Conservation (phyloP, 2,113 vertebrate species). For the Eira barbara region DNA sequence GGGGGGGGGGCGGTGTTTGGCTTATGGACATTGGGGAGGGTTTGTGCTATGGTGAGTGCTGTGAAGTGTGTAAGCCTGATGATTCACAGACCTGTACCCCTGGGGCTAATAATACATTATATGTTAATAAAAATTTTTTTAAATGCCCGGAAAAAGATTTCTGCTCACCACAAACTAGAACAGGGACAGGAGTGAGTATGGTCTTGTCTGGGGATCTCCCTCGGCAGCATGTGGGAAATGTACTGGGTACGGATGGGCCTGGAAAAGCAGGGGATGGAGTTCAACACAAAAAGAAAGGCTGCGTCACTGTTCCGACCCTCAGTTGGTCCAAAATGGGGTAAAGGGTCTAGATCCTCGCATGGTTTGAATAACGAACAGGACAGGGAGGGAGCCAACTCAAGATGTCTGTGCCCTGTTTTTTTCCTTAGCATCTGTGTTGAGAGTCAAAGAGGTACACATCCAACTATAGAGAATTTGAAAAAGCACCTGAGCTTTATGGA, state of each 20-base stretch:
- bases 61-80: no score
- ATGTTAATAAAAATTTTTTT: background rate
- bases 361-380: background rate
- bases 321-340: background rate
- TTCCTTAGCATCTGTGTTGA: background rate
- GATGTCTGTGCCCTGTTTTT: background rate
- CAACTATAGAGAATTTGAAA: background rate
- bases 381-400: background rate
- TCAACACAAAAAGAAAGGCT: background rate
- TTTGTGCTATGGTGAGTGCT: no score
- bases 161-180: background rate
- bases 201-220: no score
- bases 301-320: fast-evolving
- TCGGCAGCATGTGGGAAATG: background rate
- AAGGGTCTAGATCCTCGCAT: background rate
- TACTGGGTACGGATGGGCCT: fast-evolving
- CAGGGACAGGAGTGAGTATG: fast-evolving
- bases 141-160: background rate
- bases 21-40: no score
- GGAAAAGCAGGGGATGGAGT: background rate
- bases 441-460: background rate
- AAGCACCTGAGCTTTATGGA: background rate
- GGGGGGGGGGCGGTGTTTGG: no score
- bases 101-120: no score
- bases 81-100: no score